Evolutionary conservation across 1,140 invertebrate species (phyloP), one percentile per base, ranked within the genome.

Genomic region (Probaryconus sp.): DNA sequence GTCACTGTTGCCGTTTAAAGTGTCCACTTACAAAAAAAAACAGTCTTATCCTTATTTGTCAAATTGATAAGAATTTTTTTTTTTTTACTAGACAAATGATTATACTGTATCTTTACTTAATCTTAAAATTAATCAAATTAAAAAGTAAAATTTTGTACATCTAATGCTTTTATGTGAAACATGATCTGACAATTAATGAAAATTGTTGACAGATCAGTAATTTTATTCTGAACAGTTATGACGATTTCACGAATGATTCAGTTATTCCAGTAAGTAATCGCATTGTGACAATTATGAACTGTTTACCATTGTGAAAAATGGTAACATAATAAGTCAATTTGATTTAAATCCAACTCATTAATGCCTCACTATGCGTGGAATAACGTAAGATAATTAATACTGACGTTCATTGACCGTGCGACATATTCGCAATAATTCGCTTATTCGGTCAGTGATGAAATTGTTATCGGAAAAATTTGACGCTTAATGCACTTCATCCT

Each of bases 381-480:
- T 56, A 71, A 58, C 43, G 51, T 58, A 56, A 71, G 51, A 50
- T 71, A 71, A 71, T 71, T 71, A 64, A 37, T 42, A 40, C 51
- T 20, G 68, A 71, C 58, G 13, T 58, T 11, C 58, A 71, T 42
- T 58, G 58, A 56, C 45, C 43, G 30, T 51, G 42, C 37, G 28
- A 64, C 35, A 58, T 43, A 71, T 71, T 56, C 37, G n/a, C 43
- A 51, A 40, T 51, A 64, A 72, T 65, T 64, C 45, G 60, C 60
- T 64, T 45, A 58, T 56, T 61, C 45, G 11, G 24, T 43, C 18
- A 20, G 2, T 50, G 14, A 31, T 48, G 11, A 56, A 55, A 56
- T 67, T 67, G 40, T 55, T 68, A 68, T 51, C 40, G 45, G 10
- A 50, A 28, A 35, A 60, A 30, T 38, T 63, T 47, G 35, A 2